A percentile compares a stretch with the other conserved stretches of the same genome.
Conservation (phyloP, 2,888 invertebrate genomes). For the Leptinotarsa peninsularis region DNA sequence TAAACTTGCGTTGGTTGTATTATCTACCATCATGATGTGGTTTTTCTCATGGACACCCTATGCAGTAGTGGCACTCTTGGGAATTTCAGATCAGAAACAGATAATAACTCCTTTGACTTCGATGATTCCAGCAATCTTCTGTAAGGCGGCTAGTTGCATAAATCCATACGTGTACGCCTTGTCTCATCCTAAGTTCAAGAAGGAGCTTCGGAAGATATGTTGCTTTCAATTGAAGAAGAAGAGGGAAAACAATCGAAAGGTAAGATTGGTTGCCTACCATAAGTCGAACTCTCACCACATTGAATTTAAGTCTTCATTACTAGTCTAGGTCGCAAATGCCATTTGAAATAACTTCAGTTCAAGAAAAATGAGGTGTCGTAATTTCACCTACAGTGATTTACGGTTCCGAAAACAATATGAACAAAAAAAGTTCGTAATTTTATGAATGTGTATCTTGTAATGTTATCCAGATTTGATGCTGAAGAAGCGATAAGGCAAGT, state of each 20-base stretch:
- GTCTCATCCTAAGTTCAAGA: constrained; percentile 81
- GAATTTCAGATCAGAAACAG: constrained; percentile 75
- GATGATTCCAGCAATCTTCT: constrained; percentile 83
- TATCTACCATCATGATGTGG: constrained; percentile 79
- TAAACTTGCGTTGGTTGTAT: constrained; percentile 76
- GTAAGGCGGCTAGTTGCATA: constrained; percentile 84
- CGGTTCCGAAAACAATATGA: no score
- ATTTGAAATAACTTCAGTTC: no score
- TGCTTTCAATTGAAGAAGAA: constrained; percentile 28
- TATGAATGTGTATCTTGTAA: no score
- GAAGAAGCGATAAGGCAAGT: no score
- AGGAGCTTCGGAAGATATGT: constrained; percentile 64
- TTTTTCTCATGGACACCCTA: constrained; percentile 88
- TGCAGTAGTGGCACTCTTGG: constrained; percentile 79
- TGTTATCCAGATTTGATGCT: no score
- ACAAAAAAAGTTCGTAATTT: no score
- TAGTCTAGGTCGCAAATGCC: no score
- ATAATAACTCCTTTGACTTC: constrained; percentile 77
- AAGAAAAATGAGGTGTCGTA: no score
- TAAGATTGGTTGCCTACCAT: not conserved
- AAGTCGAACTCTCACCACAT: no score
- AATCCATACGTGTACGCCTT: constrained; percentile 86
- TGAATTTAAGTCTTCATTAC: no score
- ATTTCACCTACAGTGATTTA: no score
- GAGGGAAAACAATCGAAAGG: constrained; percentile 30